These are phyloP conservation scores for Cololabis saira DNA, from an alignment of 2,113 vertebrate species.

Conservation along the genomic window DNA sequence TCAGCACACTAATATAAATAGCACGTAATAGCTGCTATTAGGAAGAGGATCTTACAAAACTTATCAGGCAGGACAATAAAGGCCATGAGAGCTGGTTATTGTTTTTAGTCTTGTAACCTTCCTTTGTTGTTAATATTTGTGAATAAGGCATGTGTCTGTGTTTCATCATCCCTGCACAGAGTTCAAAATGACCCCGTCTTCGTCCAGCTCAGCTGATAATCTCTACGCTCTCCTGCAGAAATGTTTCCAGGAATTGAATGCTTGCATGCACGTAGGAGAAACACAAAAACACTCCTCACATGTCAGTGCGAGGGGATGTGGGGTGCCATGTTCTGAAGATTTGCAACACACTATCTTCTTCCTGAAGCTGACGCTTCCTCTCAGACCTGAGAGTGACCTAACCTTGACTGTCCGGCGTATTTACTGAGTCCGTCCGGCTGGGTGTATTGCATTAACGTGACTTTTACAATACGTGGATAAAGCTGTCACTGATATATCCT, in stretches of 20 bases:
- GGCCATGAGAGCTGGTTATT: no score
- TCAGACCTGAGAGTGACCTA: slow-evolving; percentile 52
- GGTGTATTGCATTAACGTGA: slow-evolving; percentile 28
- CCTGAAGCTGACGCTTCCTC: slow-evolving; percentile 32
- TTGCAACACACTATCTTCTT: slow-evolving; percentile 36
- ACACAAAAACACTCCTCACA: slow-evolving; percentile 37
- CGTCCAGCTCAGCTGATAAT: neutral
- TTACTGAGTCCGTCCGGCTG: slow-evolving; percentile 11
- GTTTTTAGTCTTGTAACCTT: neutral
- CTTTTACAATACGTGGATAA: slow-evolving; percentile 60
- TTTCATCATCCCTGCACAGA: neutral
- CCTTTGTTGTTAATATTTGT: neutral
- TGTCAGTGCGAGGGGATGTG: slow-evolving; percentile 36
- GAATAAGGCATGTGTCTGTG: neutral
- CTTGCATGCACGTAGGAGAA: slow-evolving; percentile 23
- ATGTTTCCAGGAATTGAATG: slow-evolving; percentile 24
- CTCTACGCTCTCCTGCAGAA: slow-evolving; percentile 3
- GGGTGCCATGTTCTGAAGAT: slow-evolving; percentile 30
- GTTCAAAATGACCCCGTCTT: neutral
- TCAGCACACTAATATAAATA: no score
- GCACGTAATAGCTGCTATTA: no score
- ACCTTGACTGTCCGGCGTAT: slow-evolving; percentile 43
- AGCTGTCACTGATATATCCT: slow-evolving; percentile 72
- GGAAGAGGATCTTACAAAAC: no score
- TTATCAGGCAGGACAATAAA: no score